A percentile compares a stretch with the other conserved stretches of the same genome.
These are phyloP conservation scores for Onychorhynchus coronatus DNA, from an alignment of 2,113 vertebrate genomes.

Conservation along the genomic window DNA sequence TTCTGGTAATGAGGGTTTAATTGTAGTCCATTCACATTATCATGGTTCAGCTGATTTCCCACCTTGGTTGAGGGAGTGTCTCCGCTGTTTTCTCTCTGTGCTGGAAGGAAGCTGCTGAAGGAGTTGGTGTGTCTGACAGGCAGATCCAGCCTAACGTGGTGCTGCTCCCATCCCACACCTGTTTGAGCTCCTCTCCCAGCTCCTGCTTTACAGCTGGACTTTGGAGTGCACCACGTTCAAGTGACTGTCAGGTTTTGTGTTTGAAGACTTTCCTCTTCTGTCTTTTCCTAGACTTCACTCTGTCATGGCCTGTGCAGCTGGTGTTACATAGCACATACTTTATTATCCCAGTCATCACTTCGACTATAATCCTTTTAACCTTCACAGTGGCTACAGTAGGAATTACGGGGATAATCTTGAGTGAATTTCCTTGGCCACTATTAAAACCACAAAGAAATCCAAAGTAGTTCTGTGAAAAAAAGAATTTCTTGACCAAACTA, in stretches of 20 bases:
- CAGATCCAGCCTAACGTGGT: accelerated
- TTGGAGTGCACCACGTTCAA: accelerated
- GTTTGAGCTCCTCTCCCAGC: not conserved
- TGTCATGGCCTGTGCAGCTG: not conserved
- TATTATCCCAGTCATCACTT: not conserved
- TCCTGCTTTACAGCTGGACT: not conserved
- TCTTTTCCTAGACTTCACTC: not conserved
- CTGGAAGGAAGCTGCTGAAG: not conserved
- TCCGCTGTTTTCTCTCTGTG: accelerated
- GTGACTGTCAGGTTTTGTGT: not conserved
- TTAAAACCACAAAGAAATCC: conserved; percentile 6
- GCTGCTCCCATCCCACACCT: not conserved
- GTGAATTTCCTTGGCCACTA: not conserved
- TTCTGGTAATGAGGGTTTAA: not conserved
- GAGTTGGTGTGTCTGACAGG: not conserved
- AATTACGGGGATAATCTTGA: not conserved
- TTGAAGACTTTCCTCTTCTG: not conserved
- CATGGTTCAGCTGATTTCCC: not conserved
- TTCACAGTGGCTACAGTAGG: not conserved
- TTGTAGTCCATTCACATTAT: not conserved
- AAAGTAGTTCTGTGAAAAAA: not conserved
- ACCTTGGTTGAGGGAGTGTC: not conserved
- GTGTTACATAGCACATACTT: not conserved
- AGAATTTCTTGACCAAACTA: not conserved
- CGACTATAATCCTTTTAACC: not conserved